These are phyloP conservation scores for Charanyca ferruginea DNA, from an alignment of 2,888 invertebrate species.

Conservation along the genomic window DNA sequence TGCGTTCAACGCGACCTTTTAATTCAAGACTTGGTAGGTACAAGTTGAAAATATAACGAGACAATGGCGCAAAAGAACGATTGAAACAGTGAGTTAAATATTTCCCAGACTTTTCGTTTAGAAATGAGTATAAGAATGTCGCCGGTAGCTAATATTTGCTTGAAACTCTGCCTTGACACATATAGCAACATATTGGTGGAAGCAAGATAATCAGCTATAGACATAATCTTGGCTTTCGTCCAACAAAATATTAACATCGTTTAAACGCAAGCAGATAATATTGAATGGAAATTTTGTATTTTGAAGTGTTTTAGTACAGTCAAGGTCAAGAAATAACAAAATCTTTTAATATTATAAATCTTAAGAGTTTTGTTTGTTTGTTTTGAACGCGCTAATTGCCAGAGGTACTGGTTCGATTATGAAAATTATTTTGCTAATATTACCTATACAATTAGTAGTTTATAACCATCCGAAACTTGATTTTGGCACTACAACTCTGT, in stretches of 20 bases:
- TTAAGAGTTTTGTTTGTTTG: no score
- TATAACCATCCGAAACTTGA: constrained; percentile 13
- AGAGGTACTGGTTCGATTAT: no score
- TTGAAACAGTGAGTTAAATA: constrained; percentile 21
- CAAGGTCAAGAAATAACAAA: constrained; percentile 14
- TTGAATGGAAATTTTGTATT: constrained; percentile 26
- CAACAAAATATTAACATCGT: constrained; percentile 58
- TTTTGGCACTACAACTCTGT: constrained; percentile 11
- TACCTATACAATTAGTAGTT: no score
- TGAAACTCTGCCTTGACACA: constrained; percentile 65
- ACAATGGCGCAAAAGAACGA: constrained; percentile 25
- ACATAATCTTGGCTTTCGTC: constrained; percentile 66
- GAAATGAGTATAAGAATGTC: constrained; percentile 40
- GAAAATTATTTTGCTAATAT: no score
- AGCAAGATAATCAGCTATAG: constrained; percentile 52
- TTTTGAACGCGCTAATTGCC: no score
- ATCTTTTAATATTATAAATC: no score
- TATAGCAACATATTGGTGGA: constrained; percentile 62
- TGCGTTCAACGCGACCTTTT: constrained; percentile 74
- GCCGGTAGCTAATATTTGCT: constrained; percentile 31
- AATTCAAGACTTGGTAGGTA: constrained; percentile 61
- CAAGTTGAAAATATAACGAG: constrained; percentile 49
- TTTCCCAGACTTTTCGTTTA: constrained; percentile 34
- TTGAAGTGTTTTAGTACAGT: constrained; percentile 16
- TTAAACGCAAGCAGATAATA: constrained; percentile 27